These are phyloP conservation scores for Papilio dardanus DNA, from an alignment of 1,140 invertebrate species.

Conservation along the genomic window DNA sequence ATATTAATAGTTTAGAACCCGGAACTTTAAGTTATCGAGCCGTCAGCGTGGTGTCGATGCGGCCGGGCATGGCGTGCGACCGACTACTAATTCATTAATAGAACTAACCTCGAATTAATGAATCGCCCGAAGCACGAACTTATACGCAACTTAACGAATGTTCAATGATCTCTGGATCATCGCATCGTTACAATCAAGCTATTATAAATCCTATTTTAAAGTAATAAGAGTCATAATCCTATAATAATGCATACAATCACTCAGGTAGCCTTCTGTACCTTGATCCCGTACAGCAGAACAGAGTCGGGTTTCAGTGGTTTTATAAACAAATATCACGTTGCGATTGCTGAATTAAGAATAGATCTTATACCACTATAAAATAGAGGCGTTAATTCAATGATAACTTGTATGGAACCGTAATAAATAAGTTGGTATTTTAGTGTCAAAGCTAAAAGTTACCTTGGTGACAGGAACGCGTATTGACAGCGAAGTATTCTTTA, in stretches of 20 bases:
- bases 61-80: constrained; percentile 26
- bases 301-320: constrained; percentile 71
- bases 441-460: constrained; percentile 59
- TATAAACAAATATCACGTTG: constrained; percentile 49
- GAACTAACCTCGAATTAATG: constrained; percentile 35
- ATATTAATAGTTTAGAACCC: constrained; percentile 32
- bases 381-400: constrained; percentile 45
- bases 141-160: constrained; percentile 30
- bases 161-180: constrained; percentile 34
- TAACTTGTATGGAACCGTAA: constrained; percentile 24
- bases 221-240: not conserved
- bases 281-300: constrained; percentile 36
- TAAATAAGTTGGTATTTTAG: constrained; percentile 52
- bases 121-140: constrained; percentile 34
- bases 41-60: constrained; percentile 5
- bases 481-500: constrained; percentile 56
- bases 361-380: constrained; percentile 1
- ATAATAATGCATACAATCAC: constrained; percentile 8
- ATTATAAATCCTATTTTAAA: not conserved
- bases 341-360: constrained; percentile 26
- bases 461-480: constrained; percentile 59
- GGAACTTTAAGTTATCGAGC: constrained; percentile 19
- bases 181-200: not conserved
- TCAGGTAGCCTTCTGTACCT: constrained; percentile 29
- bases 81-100: constrained; percentile 35